Conservation (phyloP, 2,113 vertebrate genomes). For the Eleginops maclovinus region DNA sequence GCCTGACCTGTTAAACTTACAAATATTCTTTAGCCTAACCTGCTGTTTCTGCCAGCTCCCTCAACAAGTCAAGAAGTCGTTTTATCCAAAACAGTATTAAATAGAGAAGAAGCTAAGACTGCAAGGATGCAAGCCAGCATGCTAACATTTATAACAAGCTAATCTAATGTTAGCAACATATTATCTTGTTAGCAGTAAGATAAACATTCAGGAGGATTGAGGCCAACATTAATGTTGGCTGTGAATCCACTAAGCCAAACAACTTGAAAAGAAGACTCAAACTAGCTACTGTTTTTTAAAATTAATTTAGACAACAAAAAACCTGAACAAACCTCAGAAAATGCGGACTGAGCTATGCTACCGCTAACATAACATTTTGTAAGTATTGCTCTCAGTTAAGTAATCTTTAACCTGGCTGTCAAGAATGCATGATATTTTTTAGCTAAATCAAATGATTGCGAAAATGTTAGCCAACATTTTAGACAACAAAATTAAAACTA, state of each 20-base stretch:
- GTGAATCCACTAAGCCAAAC: not conserved
- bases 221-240: not conserved
- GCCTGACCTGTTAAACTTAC: not conserved
- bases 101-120: not conserved
- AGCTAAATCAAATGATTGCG: too few species aligned
- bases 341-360: not conserved
- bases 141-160: not conserved
- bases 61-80: too few species aligned
- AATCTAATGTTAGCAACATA: not conserved
- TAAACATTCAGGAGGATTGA: not conserved
- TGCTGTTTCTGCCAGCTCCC: too few species aligned
- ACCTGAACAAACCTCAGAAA: not conserved
- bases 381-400: not conserved
- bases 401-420: too few species aligned
- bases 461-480: too few species aligned
- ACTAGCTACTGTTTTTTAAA: too few species aligned
- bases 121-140: not conserved
- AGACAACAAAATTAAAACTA: not conserved
- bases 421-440: too few species aligned
- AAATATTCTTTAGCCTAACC: not conserved
- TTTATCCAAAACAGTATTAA: too few species aligned
- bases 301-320: too few species aligned
- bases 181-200: not conserved
- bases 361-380: not conserved
- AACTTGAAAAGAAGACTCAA: too few species aligned